Percentiles rank a stretch among this genome's conserved stretches.
phyloP scores from a whole-genome alignment of 2,888 invertebrate genomes.

The Diplazon laetatorius region DNA sequence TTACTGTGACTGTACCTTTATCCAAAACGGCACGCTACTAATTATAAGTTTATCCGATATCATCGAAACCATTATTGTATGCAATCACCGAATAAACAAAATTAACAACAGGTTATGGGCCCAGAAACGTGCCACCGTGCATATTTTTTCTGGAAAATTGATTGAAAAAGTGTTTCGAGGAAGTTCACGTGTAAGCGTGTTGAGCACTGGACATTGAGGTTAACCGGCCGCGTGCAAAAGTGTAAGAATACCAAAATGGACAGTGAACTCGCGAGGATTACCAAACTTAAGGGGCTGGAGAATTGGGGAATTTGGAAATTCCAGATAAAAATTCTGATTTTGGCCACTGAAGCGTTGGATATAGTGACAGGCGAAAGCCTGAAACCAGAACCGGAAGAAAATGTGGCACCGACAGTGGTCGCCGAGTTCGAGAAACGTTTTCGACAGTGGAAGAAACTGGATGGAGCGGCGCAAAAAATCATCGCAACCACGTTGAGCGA shows the following conservation, averaged over 20 bases:
- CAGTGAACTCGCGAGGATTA: neutral
- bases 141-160: neutral
- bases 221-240: neutral
- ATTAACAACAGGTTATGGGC: neutral
- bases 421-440: neutral
- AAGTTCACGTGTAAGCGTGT: neutral
- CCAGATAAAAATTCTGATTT: neutral
- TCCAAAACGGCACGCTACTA: no score
- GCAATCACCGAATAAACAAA: no score
- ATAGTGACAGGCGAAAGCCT: neutral
- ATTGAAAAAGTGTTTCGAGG: neutral
- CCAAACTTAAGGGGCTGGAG: neutral
- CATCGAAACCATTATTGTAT: no score
- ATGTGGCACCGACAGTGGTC: neutral
- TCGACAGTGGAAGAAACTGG: slow-evolving; percentile 57
- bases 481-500: slow-evolving; percentile 66
- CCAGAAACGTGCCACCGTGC: neutral
- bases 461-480: slow-evolving; percentile 67
- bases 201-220: neutral
- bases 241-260: slow-evolving; percentile 11
- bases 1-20: no score
- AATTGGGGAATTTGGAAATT: slow-evolving; percentile 4
- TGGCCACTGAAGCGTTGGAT: neutral
- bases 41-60: no score
- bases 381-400: neutral